Percentiles rank a stretch among this genome's conserved stretches.
These are phyloP conservation scores for Cotesia glomerata DNA, from an alignment of 1,140 invertebrate species.

Conservation along the genomic window DNA sequence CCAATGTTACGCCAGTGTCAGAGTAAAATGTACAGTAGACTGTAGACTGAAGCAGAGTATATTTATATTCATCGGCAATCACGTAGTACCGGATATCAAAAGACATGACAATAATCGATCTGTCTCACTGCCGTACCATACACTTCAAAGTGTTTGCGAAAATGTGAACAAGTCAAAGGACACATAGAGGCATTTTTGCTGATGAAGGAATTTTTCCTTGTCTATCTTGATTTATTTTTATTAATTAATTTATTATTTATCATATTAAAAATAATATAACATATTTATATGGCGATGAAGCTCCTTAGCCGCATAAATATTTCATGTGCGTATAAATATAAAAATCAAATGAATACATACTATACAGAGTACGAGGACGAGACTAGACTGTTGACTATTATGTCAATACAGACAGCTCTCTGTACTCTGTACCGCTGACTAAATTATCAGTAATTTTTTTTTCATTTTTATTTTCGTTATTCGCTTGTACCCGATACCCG, in stretches of 20 bases:
- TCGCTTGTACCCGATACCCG: not conserved
- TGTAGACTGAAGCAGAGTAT: too few relatives aligned
- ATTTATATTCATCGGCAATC: not conserved
- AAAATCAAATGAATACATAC: constrained; percentile 7
- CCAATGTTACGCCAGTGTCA: too few relatives aligned
- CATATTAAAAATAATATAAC: not conserved
- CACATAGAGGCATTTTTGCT: not conserved
- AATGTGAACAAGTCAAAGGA: not conserved
- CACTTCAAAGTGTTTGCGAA: not conserved
- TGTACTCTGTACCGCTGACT: too few relatives aligned
- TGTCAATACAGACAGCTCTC: not conserved
- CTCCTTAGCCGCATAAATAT: not conserved
- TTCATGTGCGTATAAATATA: not conserved
- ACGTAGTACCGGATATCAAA: constrained; percentile 3
- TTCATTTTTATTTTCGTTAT: too few relatives aligned
- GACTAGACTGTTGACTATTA: constrained; percentile 17
- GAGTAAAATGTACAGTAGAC: too few relatives aligned
- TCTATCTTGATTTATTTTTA: too few relatives aligned
- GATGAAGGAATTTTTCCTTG: not conserved
- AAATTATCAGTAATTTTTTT: too few relatives aligned
- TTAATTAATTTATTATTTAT: too few relatives aligned
- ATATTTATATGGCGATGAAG: not conserved
- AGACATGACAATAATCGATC: constrained; percentile 4
- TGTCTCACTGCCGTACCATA: not conserved
- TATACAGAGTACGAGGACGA: not conserved